Evolutionary conservation across 2,113 vertebrate genomes (phyloP), one percentile per base, ranked within the genome.

Genomic region (Menura novaehollandiae): DNA sequence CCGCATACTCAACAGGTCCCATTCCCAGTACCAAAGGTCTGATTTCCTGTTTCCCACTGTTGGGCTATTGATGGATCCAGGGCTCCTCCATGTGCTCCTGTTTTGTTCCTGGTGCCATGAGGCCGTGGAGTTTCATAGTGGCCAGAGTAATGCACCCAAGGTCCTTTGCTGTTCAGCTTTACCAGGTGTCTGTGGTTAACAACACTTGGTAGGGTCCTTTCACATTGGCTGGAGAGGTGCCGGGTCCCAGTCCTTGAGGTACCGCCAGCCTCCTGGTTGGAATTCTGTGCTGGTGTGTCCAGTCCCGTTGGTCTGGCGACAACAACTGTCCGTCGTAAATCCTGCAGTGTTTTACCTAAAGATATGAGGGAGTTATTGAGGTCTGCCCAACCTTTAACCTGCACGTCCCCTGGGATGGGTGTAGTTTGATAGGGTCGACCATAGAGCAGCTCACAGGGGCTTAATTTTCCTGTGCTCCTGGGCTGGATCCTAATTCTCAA

Each of bases 21-120:
- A 15, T 51, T 77, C 74, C 17, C 74, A 62, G 17, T 41, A 33
- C 22, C n/a, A 41, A 47, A 62, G 58, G 58, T 51, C 28, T 51
- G 75, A 15, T 52, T 51, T 77, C 75, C 30, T 63, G 0, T 52
- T 63, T 77, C 46, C 35, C 30, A 10, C 46, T 52, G 46, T 41
- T 52, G 35, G 46, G 26, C 10, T 51, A 10, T 46, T 27, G 35
- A 28, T 62, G 35, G 28, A 52, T 77, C 23, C n/a, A 13, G 22
- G 35, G 23, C 13, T 51, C 35, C 46, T 15, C 2, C 0, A 0
- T 62, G 35, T 41, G 75, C 30, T 33, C 52, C 35, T 41, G 2
- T 41, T 51, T 10, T 51, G 75, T 41, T 35, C 30, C 52, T 49
- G 22, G 10, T 63, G 35, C 17, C 1, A 3, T 62, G 28, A 49